These are phyloP conservation scores for Candidula unifasciata DNA, from an alignment of 2,888 invertebrate genomes.

Conservation along the genomic window DNA sequence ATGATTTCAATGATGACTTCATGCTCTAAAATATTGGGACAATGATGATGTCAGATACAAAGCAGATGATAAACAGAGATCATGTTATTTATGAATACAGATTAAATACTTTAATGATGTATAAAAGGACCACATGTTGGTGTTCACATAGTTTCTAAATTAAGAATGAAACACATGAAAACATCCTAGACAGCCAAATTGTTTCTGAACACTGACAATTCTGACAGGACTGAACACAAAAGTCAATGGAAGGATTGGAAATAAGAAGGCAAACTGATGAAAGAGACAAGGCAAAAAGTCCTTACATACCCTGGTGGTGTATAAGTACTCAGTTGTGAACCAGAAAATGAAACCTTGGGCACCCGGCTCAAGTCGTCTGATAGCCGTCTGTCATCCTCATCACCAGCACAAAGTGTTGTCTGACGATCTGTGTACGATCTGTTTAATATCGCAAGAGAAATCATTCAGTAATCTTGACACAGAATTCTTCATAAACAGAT, in stretches of 20 bases:
- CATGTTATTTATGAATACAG: no score
- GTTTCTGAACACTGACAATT: no score
- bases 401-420: constrained; percentile 40
- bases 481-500: no score
- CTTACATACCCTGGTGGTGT: constrained; percentile 66
- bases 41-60: no score
- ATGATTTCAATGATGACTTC: no score
- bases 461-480: background rate
- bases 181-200: no score
- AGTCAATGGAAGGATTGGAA: background rate
- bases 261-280: background rate
- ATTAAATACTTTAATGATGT: no score
- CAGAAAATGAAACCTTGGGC: constrained; percentile 51
- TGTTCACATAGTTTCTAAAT: no score
- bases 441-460: background rate
- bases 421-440: constrained; percentile 47
- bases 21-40: no score
- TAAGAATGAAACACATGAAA: no score
- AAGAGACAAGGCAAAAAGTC: background rate
- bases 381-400: constrained; percentile 1
- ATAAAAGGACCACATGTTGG: no score
- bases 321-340: constrained; percentile 61
- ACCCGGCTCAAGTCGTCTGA: constrained; percentile 40
- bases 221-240: background rate
- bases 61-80: no score